Conservation (phyloP, 2,797 vertebrate species). For the Myotis findleyi region DNA sequence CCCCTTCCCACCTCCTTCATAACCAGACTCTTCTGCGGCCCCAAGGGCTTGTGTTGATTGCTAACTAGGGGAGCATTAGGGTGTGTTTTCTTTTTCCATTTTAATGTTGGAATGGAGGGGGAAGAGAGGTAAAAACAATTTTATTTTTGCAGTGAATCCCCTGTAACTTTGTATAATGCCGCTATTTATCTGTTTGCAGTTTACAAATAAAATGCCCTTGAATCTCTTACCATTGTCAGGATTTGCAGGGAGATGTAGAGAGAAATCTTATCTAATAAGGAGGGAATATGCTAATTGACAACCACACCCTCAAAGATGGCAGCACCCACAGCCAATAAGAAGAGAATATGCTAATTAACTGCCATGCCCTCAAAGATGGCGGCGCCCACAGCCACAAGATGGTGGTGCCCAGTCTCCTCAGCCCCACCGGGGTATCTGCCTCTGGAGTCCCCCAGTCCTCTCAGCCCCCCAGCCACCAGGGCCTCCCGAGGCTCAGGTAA, state of each 20-base stretch:
- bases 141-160: background rate
- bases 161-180: background rate
- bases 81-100: conserved; percentile 35
- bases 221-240: background rate
- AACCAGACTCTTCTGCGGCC: background rate
- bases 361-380: too few relatives aligned
- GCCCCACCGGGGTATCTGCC: too few relatives aligned
- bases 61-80: background rate
- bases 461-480: too few relatives aligned
- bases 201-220: conserved; percentile 63
- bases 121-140: background rate
- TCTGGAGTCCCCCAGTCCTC: too few relatives aligned
- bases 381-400: too few relatives aligned
- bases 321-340: too few relatives aligned
- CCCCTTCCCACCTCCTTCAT: background rate
- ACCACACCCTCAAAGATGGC: too few relatives aligned
- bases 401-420: too few relatives aligned
- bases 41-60: background rate
- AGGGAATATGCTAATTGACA: too few relatives aligned
- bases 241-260: conserved; percentile 24
- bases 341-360: too few relatives aligned
- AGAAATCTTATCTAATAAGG: background rate
- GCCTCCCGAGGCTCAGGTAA: too few relatives aligned
- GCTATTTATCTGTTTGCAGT: background rate
- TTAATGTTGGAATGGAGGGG: background rate